phyloP scores from a whole-genome alignment of 2,888 invertebrate genomes.

The Cerastis leucographa region DNA sequence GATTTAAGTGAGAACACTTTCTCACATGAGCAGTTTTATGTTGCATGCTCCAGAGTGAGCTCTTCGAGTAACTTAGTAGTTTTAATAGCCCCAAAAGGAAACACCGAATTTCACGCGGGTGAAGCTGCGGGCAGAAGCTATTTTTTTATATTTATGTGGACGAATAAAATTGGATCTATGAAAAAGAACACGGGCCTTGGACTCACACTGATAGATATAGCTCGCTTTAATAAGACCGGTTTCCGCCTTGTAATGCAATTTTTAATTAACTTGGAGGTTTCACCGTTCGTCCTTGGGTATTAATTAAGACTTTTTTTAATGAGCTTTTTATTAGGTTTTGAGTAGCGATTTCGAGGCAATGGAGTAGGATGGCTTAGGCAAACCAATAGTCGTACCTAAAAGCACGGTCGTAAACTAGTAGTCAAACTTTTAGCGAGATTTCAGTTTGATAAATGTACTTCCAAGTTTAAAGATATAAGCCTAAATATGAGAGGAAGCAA shows the following conservation, averaged over 20 bases:
- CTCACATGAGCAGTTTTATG: too few species aligned
- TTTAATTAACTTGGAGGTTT: slow-evolving; percentile 7
- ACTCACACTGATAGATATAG: neutral
- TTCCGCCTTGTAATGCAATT: neutral
- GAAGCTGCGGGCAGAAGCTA: neutral
- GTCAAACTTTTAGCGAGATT: neutral
- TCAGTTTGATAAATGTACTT: neutral
- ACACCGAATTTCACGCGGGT: neutral
- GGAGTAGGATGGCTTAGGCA: neutral
- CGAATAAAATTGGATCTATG: neutral
- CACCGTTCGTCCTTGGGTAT: neutral
- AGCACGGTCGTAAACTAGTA: neutral
- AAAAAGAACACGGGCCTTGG: neutral
- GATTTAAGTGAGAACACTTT: too few species aligned
- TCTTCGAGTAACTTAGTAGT: too few species aligned
- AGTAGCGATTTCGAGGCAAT: neutral
- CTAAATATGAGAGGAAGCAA: neutral
- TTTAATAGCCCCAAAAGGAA: too few species aligned
- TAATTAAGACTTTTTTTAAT: neutral
- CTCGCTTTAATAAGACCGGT: neutral
- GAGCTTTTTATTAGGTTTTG: neutral
- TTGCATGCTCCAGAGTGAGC: too few species aligned
- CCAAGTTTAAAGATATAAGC: neutral
- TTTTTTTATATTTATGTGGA: neutral
- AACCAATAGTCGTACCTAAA: neutral